Evolutionary conservation across 2,888 invertebrate species (phyloP), one percentile per base, ranked within the genome.

Genomic region (Agonum fuliginosum): DNA sequence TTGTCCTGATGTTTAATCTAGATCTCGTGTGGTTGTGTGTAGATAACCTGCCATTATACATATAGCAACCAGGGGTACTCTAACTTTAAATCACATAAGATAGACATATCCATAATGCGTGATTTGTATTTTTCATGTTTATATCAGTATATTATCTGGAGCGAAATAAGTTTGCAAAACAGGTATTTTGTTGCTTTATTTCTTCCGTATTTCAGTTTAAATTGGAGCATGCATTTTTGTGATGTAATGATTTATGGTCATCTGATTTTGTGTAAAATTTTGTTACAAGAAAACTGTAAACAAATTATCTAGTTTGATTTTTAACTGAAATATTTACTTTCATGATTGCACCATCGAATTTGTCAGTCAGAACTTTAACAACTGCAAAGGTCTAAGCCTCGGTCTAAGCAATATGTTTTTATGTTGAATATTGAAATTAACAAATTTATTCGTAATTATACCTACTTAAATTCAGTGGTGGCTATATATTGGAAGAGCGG

Each of bases 1-100:
- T 73, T 73, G 72, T 72, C 54, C 41, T 37, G 73, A 41, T 43
- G 41, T 41, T 58, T 73, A 73, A 73, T 73, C 62, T 73, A 62
- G 73, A 73, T 73, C 54, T 73, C 43, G 41, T 73, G 34, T 72
- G 30, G n/a, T n/a, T n/a, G n/a, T n/a, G n/a, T n/a, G n/a, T n/a
- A n/a, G n/a, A n/a, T 73, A 73, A 73, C 58, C 62, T 62, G 62
- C 73, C 62, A 62, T 58, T 62, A 62, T 62, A 41, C 62, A 67
- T 70, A n/a, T 24, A 14, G 17, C n/a, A 37, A 67, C 41, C 67
- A 67, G 67, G 4, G 24, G 67, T 67, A 67, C 22, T 67, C 12
- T 41, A 67, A 37, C 37, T 20, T 41, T 30, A 3, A 37, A 30
- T 20, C n/a, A 41, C 67, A 41, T 67, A 12, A 41, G 41, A 20